Evolutionary conservation across 2,113 vertebrate species (phyloP), one percentile per base, ranked within the genome.

Genomic region (Polypterus senegalus): DNA sequence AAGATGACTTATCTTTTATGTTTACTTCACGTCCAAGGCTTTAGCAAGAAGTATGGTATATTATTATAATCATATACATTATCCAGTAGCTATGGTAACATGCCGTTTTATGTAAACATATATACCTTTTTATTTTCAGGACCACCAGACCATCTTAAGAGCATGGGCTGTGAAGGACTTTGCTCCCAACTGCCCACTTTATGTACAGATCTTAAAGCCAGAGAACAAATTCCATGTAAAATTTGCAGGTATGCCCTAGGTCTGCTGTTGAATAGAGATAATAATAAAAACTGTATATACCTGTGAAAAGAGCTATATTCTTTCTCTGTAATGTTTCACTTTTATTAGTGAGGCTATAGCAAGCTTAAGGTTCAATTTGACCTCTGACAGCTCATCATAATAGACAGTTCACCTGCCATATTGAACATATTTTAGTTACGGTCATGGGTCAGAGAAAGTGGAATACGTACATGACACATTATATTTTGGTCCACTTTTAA

Each of bases 161-260:
- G 89, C 89, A 66, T 92, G 89, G 89, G 89, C 89, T 0, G 89
- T 92, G 59, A 92, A 92, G 63, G 89, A 92, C 60, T 92, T 91
- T 3, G 89, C 89, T 62, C 89, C 89, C 0, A 87, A 86, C 63
- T 91, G 89, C 9, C 86, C 86, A 1, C 85, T 91, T 9, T 92
- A 90, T 0, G 89, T 92, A 59, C 89, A 91, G 81, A 92, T 92
- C 55, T 66, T 91, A 53, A 91, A 90, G 70, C 89, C 89, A 0
- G 89, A 91, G 58, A 91, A 91, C 67, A 92, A 91, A 65, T 89
- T 92, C 5, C 89, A 91, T 0, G 89, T 92, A 9, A 92, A 92
- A 74, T 92, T 92, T 63, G 89, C 89, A 0, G 89, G 89, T 91
- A 70, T 63, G 66, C 66, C 46, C 8, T 54, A 8, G 9, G 10